Base-by-base conservation (phyloP, 1,140 invertebrate genomes). In the Drosophila santomea region DNA sequence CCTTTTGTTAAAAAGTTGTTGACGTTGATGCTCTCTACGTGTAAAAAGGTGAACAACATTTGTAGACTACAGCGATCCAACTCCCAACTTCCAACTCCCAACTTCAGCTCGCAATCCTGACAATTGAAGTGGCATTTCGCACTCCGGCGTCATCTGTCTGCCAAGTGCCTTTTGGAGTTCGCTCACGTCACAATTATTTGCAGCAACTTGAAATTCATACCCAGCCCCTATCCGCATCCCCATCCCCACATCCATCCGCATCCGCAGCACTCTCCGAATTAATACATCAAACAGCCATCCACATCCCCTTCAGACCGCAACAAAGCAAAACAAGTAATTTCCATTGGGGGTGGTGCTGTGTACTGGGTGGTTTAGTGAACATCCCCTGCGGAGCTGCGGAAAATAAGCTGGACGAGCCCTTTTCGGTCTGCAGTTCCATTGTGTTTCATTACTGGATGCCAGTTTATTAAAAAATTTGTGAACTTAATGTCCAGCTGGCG, bases 381-480 rank as follows among this genome's bases (percentile, higher is more conserved):
- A 44, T 23, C 11, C 32, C 43, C 43, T 12, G 36, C 12, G 11
- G 8, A 15, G n/a, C 25, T 25, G n/a, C 28, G 52, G 44, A 71
- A 69, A 69, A 41, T 47, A 28, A 69, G 41, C 60, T 55, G 47
- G 62, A 67, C 63, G 43, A 23, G 17, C 50, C 45, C 41, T 38
- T 15, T 57, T 50, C 7, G 51, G 50, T 51, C 47, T 41, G 54
- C 59, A 77, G 12, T 54, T 52, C 67, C 74, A 77, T 81, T 81
- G 79, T 77, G 50, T 74, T 74, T 82, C 83, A 82, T 88, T 82
- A 63, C 79, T 79, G 41, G 50, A 68, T 76, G 83, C 51, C 52
- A 88, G 83, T 88, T 88, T 88, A 88, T 88, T 88, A 88, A 83
- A 88, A 88, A 88, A 88, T 88, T 88, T 88, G 79, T 83, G 64